phyloP scores from a whole-genome alignment of 2,797 vertebrate genomes.

The Poeciliopsis gracilis region DNA sequence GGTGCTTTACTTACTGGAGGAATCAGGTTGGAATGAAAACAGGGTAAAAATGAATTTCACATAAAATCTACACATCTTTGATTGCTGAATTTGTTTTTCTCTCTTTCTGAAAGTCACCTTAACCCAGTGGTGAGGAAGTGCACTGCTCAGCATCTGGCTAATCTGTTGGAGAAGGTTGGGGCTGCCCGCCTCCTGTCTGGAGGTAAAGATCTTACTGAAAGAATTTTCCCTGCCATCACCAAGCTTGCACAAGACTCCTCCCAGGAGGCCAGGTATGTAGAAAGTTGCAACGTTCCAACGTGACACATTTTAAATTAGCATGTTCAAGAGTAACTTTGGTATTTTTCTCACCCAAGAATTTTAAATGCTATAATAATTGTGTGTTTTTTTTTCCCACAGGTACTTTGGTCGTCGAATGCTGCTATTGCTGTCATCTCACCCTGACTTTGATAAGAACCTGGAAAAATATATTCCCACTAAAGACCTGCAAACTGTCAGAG shows the following conservation, averaged over 20 bases:
- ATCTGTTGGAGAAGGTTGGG: slow-evolving; percentile 85
- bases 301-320: neutral
- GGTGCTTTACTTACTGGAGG: slow-evolving; percentile 89
- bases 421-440: slow-evolving; percentile 86
- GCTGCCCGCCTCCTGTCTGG: slow-evolving; percentile 85
- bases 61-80: neutral
- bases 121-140: slow-evolving; percentile 89
- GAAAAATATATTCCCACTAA: slow-evolving; percentile 87
- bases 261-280: slow-evolving; percentile 88
- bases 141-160: slow-evolving; percentile 87
- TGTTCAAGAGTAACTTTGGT: neutral
- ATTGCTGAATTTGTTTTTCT: slow-evolving; percentile 9
- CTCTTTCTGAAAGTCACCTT: slow-evolving; percentile 82
- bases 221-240: slow-evolving; percentile 84
- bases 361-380: neutral
- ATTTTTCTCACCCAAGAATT: neutral
- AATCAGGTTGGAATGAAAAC: slow-evolving; percentile 81
- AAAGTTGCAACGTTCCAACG: neutral
- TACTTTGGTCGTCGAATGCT: slow-evolving; percentile 93
- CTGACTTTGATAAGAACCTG: slow-evolving; percentile 89
- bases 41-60: neutral
- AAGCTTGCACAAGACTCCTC: slow-evolving; percentile 91
- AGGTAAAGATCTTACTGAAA: slow-evolving; percentile 83
- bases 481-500: slow-evolving; percentile 88
- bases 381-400: slow-evolving; percentile 69